Evolutionary conservation across 2,113 vertebrate genomes (phyloP).

Genomic region (Syngnathoides biaculeatus): DNA sequence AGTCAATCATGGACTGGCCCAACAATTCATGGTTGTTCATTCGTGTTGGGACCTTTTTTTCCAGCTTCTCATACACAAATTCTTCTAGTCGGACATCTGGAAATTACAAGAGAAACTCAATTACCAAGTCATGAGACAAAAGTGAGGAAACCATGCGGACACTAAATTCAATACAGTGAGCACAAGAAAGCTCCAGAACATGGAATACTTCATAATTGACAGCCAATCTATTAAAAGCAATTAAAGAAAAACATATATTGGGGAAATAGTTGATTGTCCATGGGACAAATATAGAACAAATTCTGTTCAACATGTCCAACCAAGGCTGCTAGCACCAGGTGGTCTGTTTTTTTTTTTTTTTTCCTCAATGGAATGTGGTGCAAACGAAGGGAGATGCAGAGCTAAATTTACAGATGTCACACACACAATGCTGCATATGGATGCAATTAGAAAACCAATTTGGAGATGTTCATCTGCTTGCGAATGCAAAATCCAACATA

Average conservation of each 20-base stretch:
- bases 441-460: constrained; percentile 11
- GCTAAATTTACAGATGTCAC: constrained; percentile 47
- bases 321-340: constrained; percentile 14
- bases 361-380: constrained; percentile 38
- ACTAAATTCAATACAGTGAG: not conserved
- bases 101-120: constrained; percentile 55
- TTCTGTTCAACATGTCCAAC: not conserved
- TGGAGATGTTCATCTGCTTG: not conserved
- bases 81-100: constrained; percentile 96
- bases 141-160: constrained; percentile 16
- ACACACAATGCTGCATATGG: constrained; percentile 10
- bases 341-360: constrained; percentile 30
- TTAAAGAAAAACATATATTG: not conserved
- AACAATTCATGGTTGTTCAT: constrained; percentile 93
- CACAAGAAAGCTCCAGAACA: not conserved
- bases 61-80: constrained; percentile 96
- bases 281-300: not conserved
- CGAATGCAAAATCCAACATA: not conserved
- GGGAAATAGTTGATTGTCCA: not conserved
- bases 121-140: constrained; percentile 66
- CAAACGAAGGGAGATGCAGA: constrained; percentile 38
- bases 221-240: not conserved
- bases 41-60: constrained; percentile 91
- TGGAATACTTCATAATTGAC: not conserved
- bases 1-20: constrained; percentile 93